phyloP scores from a whole-genome alignment of 2,113 vertebrate genomes.

The Patagioenas fasciata region DNA sequence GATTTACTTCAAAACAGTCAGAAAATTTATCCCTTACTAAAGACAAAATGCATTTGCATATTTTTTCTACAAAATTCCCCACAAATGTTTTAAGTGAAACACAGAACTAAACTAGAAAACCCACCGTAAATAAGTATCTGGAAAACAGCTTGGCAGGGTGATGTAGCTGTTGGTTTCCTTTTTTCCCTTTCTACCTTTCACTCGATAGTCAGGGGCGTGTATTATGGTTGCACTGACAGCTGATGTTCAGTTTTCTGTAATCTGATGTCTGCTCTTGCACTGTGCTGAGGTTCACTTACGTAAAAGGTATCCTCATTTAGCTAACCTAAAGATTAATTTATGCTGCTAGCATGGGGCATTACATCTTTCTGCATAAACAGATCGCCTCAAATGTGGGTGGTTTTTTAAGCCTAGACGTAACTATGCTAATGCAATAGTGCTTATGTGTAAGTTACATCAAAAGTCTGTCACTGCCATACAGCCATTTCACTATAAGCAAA shows the following conservation, averaged over 20 bases:
- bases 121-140: neutral
- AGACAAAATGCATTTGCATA: neutral
- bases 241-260: neutral
- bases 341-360: neutral
- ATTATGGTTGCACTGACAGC: neutral
- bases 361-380: neutral
- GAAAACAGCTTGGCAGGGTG: neutral
- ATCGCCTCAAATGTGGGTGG: neutral
- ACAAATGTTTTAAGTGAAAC: neutral
- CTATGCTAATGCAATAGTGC: neutral
- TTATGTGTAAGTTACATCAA: neutral
- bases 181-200: neutral
- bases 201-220: neutral
- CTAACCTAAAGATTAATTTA: neutral
- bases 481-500: neutral
- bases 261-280: neutral
- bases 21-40: neutral
- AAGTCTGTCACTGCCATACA: neutral
- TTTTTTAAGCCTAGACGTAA: neutral
- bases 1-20: neutral
- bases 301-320: neutral
- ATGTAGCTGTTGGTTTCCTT: neutral
- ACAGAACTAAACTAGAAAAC: neutral
- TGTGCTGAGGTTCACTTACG: neutral
- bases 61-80: neutral